phyloP scores from a whole-genome alignment of 2,797 vertebrate species.

The Phylloscopus collybita region DNA sequence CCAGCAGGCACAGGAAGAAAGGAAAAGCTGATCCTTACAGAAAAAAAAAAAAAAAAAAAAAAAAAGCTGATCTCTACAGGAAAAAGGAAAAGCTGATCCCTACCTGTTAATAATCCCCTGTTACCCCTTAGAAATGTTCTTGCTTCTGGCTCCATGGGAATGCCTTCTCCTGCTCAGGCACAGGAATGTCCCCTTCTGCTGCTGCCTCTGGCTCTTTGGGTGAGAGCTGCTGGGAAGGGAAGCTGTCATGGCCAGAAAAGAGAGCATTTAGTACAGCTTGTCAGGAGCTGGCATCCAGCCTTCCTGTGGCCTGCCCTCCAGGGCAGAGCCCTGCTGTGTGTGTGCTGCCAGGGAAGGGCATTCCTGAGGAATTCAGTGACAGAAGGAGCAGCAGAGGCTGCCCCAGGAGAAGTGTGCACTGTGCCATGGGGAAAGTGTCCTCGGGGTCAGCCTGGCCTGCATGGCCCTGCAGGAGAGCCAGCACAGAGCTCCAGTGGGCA shows the following conservation, averaged over 20 bases:
- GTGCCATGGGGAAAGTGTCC: neutral
- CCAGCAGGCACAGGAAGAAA: neutral
- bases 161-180: neutral
- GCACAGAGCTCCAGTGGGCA: neutral
- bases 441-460: neutral
- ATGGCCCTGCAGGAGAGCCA: neutral
- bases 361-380: neutral
- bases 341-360: neutral
- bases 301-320: neutral
- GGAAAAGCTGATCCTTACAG: neutral
- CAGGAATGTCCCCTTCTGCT: neutral
- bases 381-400: neutral
- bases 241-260: neutral
- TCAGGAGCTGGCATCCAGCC: neutral
- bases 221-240: neutral
- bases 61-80: too few relatives aligned
- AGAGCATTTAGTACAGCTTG: neutral
- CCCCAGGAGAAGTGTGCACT: fast-evolving
- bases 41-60: too few relatives aligned
- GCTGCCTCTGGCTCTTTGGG: neutral
- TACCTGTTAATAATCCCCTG: neutral
- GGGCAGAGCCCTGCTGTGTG: neutral
- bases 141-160: neutral
- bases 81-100: neutral
- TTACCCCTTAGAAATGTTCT: neutral